These are phyloP conservation scores for Calliphora vomitoria DNA, from an alignment of 2,888 invertebrate species.

Conservation along the genomic window DNA sequence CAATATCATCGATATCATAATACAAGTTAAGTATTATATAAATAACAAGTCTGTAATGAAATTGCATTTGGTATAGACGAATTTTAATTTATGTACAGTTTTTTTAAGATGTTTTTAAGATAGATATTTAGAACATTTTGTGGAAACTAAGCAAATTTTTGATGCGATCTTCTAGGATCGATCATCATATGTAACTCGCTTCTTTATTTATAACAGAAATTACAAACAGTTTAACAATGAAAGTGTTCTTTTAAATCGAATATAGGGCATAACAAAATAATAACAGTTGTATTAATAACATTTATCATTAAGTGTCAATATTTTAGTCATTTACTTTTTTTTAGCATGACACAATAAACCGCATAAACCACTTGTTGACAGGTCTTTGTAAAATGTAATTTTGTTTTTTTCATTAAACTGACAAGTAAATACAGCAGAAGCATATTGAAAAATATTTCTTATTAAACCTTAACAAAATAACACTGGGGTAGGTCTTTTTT, in stretches of 20 bases:
- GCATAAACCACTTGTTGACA: constrained; percentile 45
- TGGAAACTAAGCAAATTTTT: too few species aligned
- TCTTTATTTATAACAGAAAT: neutral
- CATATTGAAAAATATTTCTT: constrained; percentile 9
- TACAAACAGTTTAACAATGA: neutral
- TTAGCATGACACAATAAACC: constrained; percentile 4
- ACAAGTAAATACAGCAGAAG: neutral
- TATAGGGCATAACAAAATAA: neutral
- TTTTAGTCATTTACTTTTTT: constrained; percentile 9
- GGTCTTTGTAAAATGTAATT: constrained; percentile 4
- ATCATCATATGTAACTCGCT: too few species aligned
- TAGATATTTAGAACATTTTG: too few species aligned
- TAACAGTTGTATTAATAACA: constrained; percentile 16
- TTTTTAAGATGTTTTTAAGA: too few species aligned
- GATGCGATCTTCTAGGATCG: too few species aligned
- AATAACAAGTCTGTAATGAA: neutral
- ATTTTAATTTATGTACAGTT: neutral
- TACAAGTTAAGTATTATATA: neutral
- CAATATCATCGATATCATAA: constrained; percentile 3
- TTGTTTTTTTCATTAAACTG: constrained; percentile 4
- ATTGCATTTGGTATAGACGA: neutral
- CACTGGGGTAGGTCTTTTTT: constrained; percentile 28
- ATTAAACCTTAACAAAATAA: constrained; percentile 6
- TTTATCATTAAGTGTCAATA: constrained; percentile 3
- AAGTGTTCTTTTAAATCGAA: neutral